Percentiles rank a stretch among this genome's conserved stretches.
Evolutionary conservation across 2,113 vertebrate genomes (phyloP).

Genomic region (Morone chrysops): DNA sequence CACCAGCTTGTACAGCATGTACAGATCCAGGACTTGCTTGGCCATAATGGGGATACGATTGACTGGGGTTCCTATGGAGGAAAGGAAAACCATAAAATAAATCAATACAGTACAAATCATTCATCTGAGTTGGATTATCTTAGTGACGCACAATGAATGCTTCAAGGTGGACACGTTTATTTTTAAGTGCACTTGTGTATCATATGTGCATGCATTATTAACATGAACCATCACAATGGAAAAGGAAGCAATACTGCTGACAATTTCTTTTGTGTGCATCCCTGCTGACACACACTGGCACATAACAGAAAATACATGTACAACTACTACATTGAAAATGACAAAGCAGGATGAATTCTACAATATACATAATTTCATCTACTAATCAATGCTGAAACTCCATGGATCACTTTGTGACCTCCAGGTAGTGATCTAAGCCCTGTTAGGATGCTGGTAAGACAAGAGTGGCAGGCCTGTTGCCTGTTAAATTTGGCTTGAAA

Average conservation of each 20-base stretch:
- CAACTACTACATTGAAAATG: slow-evolving; percentile 20
- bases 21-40: slow-evolving; percentile 97
- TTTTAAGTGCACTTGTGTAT: slow-evolving; percentile 15
- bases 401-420: slow-evolving; percentile 21
- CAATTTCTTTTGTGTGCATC: not conserved
- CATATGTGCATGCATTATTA: slow-evolving; percentile 26
- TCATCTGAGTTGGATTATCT: not conserved
- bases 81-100: slow-evolving; percentile 13
- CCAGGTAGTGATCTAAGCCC: slow-evolving; percentile 18
- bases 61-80: slow-evolving; percentile 91
- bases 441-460: slow-evolving; percentile 8
- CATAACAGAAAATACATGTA: slow-evolving; percentile 35
- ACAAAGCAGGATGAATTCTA: not conserved
- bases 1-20: slow-evolving; percentile 97
- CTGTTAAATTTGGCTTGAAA: slow-evolving; percentile 76
- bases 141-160: not conserved
- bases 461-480: slow-evolving; percentile 35
- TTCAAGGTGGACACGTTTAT: slow-evolving; percentile 21
- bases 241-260: slow-evolving; percentile 11
- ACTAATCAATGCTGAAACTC: not conserved
- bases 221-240: not conserved
- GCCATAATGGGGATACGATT: slow-evolving; percentile 99
- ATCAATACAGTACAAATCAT: slow-evolving; percentile 23
- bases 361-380: slow-evolving; percentile 3
- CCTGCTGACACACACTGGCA: slow-evolving; percentile 2